Evolutionary conservation across 2,888 invertebrate species (phyloP), one percentile per base, ranked within the genome.

Genomic region (Drosophila mulleri): DNA sequence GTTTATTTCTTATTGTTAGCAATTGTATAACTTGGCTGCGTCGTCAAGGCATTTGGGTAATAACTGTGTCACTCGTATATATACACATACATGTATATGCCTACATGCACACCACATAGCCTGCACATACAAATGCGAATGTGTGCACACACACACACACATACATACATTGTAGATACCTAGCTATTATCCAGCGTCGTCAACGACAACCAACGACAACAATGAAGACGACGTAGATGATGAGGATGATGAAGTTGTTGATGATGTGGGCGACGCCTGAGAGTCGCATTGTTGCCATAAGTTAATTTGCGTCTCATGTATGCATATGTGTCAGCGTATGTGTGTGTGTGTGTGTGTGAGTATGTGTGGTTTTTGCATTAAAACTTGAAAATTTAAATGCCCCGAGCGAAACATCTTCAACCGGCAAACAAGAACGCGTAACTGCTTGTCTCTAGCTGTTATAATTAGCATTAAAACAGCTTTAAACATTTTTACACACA

Each of bases 341-440:
- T 37, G 44, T n/a, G 20, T 48, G 45, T 62, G 56, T 23, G 41
- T 37, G 20, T 50, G 48, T 61, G 58, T 26, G 48, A 56, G 58
- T 26, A 41, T 42, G 54, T 73, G 74, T 62, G 62, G 47, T 58
- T 80, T 86, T 88, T 84, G 78, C 82, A 89, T 85, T 87, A 89
- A 87, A 85, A 89, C 84, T 89, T 83, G 72, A 72, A 82, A 89
- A 85, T 82, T 89, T 87, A 89, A 85, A 84, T 82, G 82, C 88
- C 85, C 68, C 62, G 76, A 85, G 85, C 82, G 78, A 72, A 69
- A 63, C 74, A 85, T 73, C 83, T 83, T 80, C 72, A 83, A 58
- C 68, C 47, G 59, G 50, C 52, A 47, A 59, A 71, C 56, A 71
- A 83, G 80, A 65, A 65, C 60, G 32, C 20, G 56, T 39, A 64